Base-by-base conservation (phyloP, 2,888 invertebrate species). In the Drosophila prostipennis region DNA sequence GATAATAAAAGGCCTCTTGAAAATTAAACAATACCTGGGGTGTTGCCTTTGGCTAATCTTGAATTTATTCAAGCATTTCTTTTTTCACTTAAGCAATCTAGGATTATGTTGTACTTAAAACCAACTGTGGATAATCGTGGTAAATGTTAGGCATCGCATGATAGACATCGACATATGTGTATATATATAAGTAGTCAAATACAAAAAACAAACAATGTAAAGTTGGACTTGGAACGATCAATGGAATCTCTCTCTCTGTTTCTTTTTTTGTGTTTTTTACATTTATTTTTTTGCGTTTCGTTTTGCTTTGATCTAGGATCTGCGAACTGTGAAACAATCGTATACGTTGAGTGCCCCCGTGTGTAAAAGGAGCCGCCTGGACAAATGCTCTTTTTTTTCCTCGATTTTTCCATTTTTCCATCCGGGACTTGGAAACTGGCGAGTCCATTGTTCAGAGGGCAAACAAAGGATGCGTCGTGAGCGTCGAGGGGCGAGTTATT, bases 401-500 rank as follows among this genome's bases (percentile, higher is more conserved):
- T 37, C 16, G 7, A 13, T 34, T 40, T 19, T 36, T 11, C 26
- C 26, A 26, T 60, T n/a, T 42, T 32, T 37, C 32, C 29, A 29
- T 43, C 26, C 46, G 19, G 34, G 45, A 52, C 37, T 13, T 19
- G 36, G 19, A 48, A 42, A n/a, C 42, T 32, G 36, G 48, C 34
- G 16, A 34, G 16, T 23, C 46, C 61, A 63, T 63, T 63, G 61
- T 58, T 36, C 42, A 37, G 8, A 4, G 16, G 16, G 13, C 23
- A 11, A 14, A 67, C 68, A 69, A 69, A 69, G 40, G 74, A 78
- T 43, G 71, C 53, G 43, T 71, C 63, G 54, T 54, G 64, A 65
- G 52, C 16, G n/a, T 19, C 29, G 43, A 57, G 71, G 52, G 68
- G 58, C 42, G 72, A 80, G 84, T 81, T 86, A 84, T 85, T 85